Percentiles rank a stretch among this genome's conserved stretches.
phyloP scores from a whole-genome alignment of 2,888 invertebrate genomes.

The Lasiommata megera region DNA sequence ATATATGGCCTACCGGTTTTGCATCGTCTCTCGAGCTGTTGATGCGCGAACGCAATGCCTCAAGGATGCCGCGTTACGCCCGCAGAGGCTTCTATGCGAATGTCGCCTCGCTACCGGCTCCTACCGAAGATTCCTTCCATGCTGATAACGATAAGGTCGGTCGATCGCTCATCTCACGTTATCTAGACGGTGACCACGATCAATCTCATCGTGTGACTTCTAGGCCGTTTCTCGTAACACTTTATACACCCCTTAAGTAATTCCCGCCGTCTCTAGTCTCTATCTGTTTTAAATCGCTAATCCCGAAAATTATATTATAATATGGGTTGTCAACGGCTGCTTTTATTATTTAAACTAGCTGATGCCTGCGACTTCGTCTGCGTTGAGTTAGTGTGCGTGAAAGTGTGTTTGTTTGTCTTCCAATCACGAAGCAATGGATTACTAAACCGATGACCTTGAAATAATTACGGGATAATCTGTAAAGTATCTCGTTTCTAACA shows the following conservation, averaged over 20 bases:
- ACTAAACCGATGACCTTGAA: too few relatives aligned
- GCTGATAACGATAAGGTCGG: constrained; percentile 73
- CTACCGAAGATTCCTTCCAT: constrained; percentile 69
- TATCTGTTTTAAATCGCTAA: too few relatives aligned
- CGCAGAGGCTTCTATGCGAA: constrained; percentile 76
- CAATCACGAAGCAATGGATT: too few relatives aligned
- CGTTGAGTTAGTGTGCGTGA: too few relatives aligned
- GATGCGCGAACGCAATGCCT: constrained; percentile 51
- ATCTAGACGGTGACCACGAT: constrained; percentile 65
- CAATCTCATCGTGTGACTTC: constrained; percentile 51
- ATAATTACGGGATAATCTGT: too few relatives aligned
- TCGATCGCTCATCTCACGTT: constrained; percentile 70
- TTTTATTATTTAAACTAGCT: too few relatives aligned
- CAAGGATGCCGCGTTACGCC: constrained; percentile 73
- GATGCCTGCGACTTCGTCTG: too few relatives aligned
- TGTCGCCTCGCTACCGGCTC: constrained; percentile 57
- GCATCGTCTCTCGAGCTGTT: constrained; percentile 63
- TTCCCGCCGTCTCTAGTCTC: too few relatives aligned
- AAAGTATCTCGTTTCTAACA: too few relatives aligned
- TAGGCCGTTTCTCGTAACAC: constrained; percentile 40
- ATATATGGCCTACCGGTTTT: constrained; percentile 60
- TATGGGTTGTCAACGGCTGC: too few relatives aligned
- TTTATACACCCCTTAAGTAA: constrained; percentile 18
- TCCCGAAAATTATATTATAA: too few relatives aligned
- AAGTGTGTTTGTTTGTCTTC: too few relatives aligned